Evolutionary conservation across 2,888 invertebrate species (phyloP), one percentile per base, ranked within the genome.

Genomic region (Pedicia rivosa): DNA sequence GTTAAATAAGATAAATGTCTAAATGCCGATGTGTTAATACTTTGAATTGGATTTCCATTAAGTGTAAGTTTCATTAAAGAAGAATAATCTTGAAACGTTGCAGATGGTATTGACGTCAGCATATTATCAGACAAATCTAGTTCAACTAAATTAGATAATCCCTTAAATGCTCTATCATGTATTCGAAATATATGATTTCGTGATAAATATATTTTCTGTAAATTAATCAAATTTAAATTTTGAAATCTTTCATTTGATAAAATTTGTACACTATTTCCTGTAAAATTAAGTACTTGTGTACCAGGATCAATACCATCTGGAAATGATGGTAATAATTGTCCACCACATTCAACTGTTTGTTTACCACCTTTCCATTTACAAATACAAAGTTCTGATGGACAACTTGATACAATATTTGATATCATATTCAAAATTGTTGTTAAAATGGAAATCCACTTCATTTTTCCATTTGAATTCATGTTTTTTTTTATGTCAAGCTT

Each of bases 291-390:
- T 25, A 90, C 88, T 66, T 88, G 87, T 1, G 88, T 88, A 50
- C 79, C 81, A 16, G 76, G 70, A 55, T 86, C 80, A 49, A 90
- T 74, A 36, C 78, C 75, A 47, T 73, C 73, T 2, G 90, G 90
- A 39, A 90, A 74, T 9, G 72, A 68, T 44, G 78, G 71, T 38
- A 90, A 65, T 37, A 74, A 76, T 53, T 79, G 78, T 43, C 79
- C 76, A 35, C 78, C 71, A 61, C 91, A 91, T 58, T 90, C 87
- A 35, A 86, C 87, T 46, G 83, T 82, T 55, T 87, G 79, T 54
- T 91, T 91, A 33, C 90, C 90, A 53, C 80, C 79, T 59, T 87
- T 88, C 90, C 90, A 90, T 57, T 86, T 87, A 67, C 91, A 91
- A 39, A 74, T 67, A 59, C 90, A 91, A 45, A 74, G 57, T 17